Evolutionary conservation across 2,113 vertebrate species (phyloP).

Genomic region (Clarias macrocephalus): DNA sequence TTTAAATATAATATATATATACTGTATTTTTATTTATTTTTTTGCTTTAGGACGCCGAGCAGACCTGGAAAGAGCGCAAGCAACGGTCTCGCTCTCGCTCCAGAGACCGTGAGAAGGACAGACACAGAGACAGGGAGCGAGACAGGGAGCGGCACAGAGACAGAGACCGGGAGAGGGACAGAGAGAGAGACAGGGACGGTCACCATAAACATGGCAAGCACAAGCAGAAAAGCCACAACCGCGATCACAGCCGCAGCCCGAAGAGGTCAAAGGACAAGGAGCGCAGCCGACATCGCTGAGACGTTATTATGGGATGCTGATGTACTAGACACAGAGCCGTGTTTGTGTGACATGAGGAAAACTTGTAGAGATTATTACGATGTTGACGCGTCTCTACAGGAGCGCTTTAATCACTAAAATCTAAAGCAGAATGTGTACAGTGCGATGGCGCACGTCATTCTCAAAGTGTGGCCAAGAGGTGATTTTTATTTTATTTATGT

Average conservation of each 20-base stretch:
- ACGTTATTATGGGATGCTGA: neutral
- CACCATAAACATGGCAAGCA: slow-evolving; percentile 69
- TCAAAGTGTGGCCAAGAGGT: too few relatives aligned
- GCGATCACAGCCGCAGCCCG: slow-evolving; percentile 79
- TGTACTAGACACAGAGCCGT: too few relatives aligned
- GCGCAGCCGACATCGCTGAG: slow-evolving; percentile 78
- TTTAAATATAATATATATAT: too few relatives aligned
- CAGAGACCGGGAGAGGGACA: slow-evolving; percentile 59
- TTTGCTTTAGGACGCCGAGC: slow-evolving; percentile 69
- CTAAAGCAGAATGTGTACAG: too few relatives aligned
- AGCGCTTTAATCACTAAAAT: too few relatives aligned
- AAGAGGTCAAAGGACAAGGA: slow-evolving; percentile 85
- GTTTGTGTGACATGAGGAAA: too few relatives aligned
- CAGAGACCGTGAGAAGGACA: slow-evolving; percentile 72
- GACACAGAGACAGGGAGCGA: slow-evolving; percentile 68
- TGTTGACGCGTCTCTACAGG: too few relatives aligned
- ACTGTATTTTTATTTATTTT: too few relatives aligned
- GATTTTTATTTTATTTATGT: too few relatives aligned
- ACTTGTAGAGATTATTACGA: too few relatives aligned
- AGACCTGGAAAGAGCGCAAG: slow-evolving; percentile 69
- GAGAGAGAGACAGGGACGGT: slow-evolving; percentile 71
- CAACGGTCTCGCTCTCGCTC: slow-evolving; percentile 74
- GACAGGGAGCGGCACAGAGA: slow-evolving; percentile 65
- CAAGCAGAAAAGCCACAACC: slow-evolving; percentile 66
- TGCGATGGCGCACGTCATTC: too few relatives aligned